phyloP scores from a whole-genome alignment of 2,888 invertebrate species.

The Hirtodrosophila duncani region DNA sequence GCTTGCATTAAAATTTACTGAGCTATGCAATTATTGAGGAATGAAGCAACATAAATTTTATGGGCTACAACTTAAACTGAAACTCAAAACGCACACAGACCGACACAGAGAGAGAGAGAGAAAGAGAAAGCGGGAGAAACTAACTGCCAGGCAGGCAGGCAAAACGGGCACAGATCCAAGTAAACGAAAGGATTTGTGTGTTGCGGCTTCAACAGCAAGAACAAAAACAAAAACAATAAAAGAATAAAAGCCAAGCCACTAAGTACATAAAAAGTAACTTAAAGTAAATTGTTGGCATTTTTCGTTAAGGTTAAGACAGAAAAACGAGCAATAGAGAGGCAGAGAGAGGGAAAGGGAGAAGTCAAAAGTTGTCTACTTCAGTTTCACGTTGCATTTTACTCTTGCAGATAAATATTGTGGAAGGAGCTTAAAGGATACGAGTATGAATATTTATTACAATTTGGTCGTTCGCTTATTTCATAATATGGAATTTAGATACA shows the following conservation, averaged over 20 bases:
- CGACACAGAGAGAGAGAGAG: slow-evolving; percentile 16
- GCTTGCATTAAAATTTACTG: slow-evolving; percentile 72
- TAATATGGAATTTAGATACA: too few relatives aligned
- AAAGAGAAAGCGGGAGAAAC: slow-evolving; percentile 4
- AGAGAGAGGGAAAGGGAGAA: background rate
- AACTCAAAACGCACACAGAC: slow-evolving; percentile 2
- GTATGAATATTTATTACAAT: too few relatives aligned
- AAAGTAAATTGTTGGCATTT: slow-evolving; percentile 70
- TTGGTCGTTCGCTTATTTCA: too few relatives aligned
- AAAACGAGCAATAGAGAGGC: slow-evolving; percentile 51
- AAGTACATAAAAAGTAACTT: slow-evolving; percentile 72
- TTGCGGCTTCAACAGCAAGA: slow-evolving; percentile 30
- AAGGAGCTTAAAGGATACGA: too few relatives aligned
- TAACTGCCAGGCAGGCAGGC: slow-evolving; percentile 16
- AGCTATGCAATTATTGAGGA: slow-evolving; percentile 73
- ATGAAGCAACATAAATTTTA: slow-evolving; percentile 72
- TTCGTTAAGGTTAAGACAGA: slow-evolving; percentile 60
- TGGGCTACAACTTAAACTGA: slow-evolving; percentile 49
- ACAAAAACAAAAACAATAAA: slow-evolving; percentile 8
- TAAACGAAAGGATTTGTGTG: slow-evolving; percentile 58
- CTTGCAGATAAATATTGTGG: too few relatives aligned
- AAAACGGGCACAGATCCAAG: slow-evolving; percentile 14
- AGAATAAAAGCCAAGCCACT: slow-evolving; percentile 60
- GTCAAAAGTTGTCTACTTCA: too few relatives aligned
- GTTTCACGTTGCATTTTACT: too few relatives aligned